Evolutionary conservation across 2,113 vertebrate genomes (phyloP).

Genomic region (Cavia aperea): DNA sequence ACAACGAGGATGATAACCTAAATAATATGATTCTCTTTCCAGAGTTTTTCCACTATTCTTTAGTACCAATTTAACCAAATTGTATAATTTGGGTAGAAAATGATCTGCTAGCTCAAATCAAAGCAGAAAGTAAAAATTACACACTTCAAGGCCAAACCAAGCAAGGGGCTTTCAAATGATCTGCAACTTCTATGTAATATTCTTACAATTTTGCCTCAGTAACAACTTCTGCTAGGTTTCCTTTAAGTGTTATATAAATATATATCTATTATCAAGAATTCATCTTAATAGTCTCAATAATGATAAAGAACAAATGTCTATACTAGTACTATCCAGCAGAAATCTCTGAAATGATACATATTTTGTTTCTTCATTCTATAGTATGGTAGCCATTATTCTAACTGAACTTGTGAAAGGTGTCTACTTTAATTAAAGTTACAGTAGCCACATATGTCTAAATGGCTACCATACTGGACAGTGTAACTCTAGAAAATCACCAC

Average conservation of each 20-base stretch:
- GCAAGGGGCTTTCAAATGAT: neutral
- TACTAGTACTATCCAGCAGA: neutral
- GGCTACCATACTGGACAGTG: neutral
- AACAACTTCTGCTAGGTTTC: constrained; percentile 9
- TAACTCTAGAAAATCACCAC: neutral
- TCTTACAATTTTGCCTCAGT: constrained; percentile 13
- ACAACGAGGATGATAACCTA: neutral
- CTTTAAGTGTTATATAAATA: neutral
- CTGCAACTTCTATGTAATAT: neutral
- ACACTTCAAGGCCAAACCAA: neutral
- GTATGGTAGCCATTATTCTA: neutral
- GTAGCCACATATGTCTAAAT: neutral
- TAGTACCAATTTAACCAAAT: neutral
- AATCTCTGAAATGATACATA: constrained; percentile 9
- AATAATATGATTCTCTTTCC: constrained; percentile 1
- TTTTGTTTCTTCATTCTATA: constrained; percentile 2
- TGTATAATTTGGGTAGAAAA: neutral
- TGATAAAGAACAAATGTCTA: constrained; percentile 17
- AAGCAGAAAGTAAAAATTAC: neutral
- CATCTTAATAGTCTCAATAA: neutral
- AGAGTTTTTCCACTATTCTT: neutral
- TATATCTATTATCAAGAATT: constrained; percentile 24
- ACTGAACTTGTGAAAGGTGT: neutral
- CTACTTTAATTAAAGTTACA: neutral
- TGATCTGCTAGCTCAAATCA: constrained; percentile 1